These are phyloP conservation scores for Drosophila koepferae DNA, from an alignment of 2,888 invertebrate species.

Conservation along the genomic window DNA sequence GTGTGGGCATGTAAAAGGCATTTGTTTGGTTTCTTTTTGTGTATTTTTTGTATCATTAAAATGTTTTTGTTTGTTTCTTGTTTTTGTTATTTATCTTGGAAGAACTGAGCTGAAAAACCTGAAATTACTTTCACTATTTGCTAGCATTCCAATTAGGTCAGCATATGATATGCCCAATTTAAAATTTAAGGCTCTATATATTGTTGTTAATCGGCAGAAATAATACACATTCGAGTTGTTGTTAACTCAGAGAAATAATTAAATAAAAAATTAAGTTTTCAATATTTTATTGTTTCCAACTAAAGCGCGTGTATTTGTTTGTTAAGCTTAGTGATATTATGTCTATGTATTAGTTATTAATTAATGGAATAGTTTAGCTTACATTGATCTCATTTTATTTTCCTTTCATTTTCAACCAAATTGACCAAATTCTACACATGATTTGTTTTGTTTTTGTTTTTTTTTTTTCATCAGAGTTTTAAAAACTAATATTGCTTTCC, in stretches of 20 bases:
- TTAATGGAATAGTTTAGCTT: conserved; percentile 61
- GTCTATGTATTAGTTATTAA: conserved; percentile 54
- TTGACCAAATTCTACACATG: conserved; percentile 67
- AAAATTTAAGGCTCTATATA: conserved; percentile 39
- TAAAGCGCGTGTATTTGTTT: conserved; percentile 60
- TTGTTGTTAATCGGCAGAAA: conserved; percentile 16
- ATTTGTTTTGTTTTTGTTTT: conserved; percentile 8
- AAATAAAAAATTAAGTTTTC: conserved; percentile 16
- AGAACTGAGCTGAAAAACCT: conserved; percentile 75
- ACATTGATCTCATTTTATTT: conserved; percentile 19
- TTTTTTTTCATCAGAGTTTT: conserved; percentile 38
- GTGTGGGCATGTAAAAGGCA: conserved; percentile 82
- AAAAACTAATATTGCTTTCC: conserved; percentile 73
- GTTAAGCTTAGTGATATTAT: conserved; percentile 73
- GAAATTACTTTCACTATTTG: conserved; percentile 58
- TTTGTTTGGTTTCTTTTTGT: conserved; percentile 77
- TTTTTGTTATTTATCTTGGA: conserved; percentile 44
- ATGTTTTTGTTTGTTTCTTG: conserved; percentile 26
- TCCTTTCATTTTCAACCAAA: conserved; percentile 55
- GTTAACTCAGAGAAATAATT: conserved; percentile 35
- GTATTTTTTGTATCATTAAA: conserved; percentile 34
- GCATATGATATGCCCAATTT: conserved; percentile 55
- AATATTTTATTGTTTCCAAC: conserved; percentile 54
- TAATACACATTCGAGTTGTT: conserved; percentile 16
- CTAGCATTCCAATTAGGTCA: conserved; percentile 48